Percentiles rank a stretch among this genome's conserved stretches.
These are phyloP conservation scores for Idris sp. DNA, from an alignment of 1,140 invertebrate genomes.

Conservation along the genomic window DNA sequence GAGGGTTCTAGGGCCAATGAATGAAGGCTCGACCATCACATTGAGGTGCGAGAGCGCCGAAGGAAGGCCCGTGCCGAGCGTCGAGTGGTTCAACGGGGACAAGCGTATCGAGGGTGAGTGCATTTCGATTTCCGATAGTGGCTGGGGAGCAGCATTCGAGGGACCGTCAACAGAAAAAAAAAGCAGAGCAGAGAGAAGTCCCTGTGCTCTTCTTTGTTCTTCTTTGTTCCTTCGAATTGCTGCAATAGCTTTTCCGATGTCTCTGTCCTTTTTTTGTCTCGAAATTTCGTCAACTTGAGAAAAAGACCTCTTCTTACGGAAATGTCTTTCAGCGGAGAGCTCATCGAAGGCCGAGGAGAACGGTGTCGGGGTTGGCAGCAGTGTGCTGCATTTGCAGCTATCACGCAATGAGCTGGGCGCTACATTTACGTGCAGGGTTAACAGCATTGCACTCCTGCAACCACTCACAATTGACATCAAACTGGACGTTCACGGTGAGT, in stretches of 20 bases:
- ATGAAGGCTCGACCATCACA: constrained; percentile 83
- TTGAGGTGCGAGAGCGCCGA: constrained; percentile 85
- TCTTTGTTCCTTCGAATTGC: constrained; percentile 6
- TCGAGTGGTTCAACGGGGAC: constrained; percentile 87
- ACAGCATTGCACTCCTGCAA: constrained; percentile 84
- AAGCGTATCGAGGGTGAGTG: constrained; percentile 83
- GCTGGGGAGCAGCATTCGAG: no score
- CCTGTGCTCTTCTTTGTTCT: not conserved
- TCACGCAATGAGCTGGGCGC: constrained; percentile 87
- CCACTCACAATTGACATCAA: constrained; percentile 83
- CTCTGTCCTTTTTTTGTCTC: no score
- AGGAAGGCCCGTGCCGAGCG: constrained; percentile 86
- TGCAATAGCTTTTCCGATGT: not conserved
- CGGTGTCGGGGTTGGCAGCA: constrained; percentile 82
- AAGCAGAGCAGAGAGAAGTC: not conserved
- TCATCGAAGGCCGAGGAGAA: constrained; percentile 75
- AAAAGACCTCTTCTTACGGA: constrained; percentile 24
- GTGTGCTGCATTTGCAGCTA: constrained; percentile 83
- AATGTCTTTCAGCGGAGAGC: constrained; percentile 68
- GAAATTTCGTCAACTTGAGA: no score
- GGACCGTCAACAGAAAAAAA: constrained; percentile 1
- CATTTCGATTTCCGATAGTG: constrained; percentile 51
- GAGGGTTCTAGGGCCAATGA: constrained; percentile 83
- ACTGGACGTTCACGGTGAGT: constrained; percentile 90
- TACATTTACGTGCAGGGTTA: constrained; percentile 87